A percentile compares a stretch with the other conserved stretches of the same genome.
phyloP scores from a whole-genome alignment of 1,140 invertebrate genomes.

The Reticulitermes speratus region DNA sequence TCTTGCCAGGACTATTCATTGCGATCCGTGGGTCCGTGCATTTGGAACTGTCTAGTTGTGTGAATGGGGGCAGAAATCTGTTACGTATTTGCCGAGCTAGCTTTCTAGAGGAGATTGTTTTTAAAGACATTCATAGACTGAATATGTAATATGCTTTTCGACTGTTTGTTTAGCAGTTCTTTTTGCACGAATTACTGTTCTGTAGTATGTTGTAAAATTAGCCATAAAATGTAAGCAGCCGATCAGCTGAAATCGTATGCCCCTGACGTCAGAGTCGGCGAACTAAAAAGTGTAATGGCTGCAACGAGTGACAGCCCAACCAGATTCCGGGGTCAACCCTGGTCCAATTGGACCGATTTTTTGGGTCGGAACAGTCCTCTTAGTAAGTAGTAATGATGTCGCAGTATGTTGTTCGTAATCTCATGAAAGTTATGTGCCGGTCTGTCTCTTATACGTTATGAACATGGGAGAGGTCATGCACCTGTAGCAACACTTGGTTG shows the following conservation, averaged over 20 bases:
- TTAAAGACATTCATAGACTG: not conserved
- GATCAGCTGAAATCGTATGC: slow-evolving; percentile 9
- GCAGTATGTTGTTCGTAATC: not conserved
- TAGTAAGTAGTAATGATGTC: slow-evolving; percentile 46
- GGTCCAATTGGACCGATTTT: slow-evolving; percentile 52
- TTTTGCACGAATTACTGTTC: not conserved
- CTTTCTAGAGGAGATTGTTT: not conserved
- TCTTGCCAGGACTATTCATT: no score
- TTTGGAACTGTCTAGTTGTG: not conserved
- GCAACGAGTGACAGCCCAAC: slow-evolving; percentile 50
- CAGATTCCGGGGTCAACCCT: slow-evolving; percentile 53
- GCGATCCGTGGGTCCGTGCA: no score
- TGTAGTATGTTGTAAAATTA: not conserved
- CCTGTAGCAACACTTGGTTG: not conserved
- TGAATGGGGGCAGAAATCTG: not conserved
- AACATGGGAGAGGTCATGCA: not conserved
- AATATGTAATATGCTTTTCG: not conserved
- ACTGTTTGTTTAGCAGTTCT: not conserved
- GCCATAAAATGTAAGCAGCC: not conserved
- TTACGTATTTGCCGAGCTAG: not conserved
- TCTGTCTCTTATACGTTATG: not conserved
- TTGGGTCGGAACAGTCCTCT: slow-evolving; percentile 51
- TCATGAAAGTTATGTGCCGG: not conserved
- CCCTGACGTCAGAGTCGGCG: slow-evolving; percentile 10
- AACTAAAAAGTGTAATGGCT: slow-evolving; percentile 16